Percentiles rank a stretch among this genome's conserved stretches.
Evolutionary conservation across 2,113 vertebrate genomes (phyloP).

Genomic region (Scomber scombrus): DNA sequence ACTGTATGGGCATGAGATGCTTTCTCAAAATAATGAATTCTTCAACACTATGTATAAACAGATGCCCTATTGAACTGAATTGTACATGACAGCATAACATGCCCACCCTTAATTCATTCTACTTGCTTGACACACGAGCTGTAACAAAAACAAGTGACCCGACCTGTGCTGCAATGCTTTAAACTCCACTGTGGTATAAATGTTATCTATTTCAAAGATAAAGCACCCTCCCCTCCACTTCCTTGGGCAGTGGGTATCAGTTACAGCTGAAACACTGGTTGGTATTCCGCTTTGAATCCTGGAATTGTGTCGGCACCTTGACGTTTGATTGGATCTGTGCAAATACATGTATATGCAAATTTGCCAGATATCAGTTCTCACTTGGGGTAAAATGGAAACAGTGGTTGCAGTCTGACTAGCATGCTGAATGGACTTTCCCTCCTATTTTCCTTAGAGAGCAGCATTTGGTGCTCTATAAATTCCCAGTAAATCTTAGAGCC

Average conservation of each 20-base stretch:
- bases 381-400: conserved; percentile 81
- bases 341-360: conserved; percentile 87
- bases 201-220: conserved; percentile 77
- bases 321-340: conserved; percentile 85
- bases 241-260: conserved; percentile 75
- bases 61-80: conserved; percentile 51
- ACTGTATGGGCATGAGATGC: conserved; percentile 18
- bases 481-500: conserved; percentile 81
- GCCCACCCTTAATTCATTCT: conserved; percentile 63
- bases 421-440: conserved; percentile 60
- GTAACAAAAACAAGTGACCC: conserved; percentile 67
- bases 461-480: conserved; percentile 82
- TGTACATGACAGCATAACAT: conserved; percentile 42
- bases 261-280: conserved; percentile 78
- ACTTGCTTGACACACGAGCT: conserved; percentile 63
- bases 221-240: conserved; percentile 55
- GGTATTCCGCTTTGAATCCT: conserved; percentile 76
- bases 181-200: conserved; percentile 74
- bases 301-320: conserved; percentile 83
- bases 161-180: conserved; percentile 56
- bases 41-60: conserved; percentile 35
- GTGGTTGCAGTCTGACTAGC: conserved; percentile 79
- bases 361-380: conserved; percentile 78
- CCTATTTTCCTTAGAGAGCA: conserved; percentile 68
- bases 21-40: conserved; percentile 48